Conservation (phyloP, 2,113 vertebrate genomes). For the Psilopogon haemacephalus region DNA sequence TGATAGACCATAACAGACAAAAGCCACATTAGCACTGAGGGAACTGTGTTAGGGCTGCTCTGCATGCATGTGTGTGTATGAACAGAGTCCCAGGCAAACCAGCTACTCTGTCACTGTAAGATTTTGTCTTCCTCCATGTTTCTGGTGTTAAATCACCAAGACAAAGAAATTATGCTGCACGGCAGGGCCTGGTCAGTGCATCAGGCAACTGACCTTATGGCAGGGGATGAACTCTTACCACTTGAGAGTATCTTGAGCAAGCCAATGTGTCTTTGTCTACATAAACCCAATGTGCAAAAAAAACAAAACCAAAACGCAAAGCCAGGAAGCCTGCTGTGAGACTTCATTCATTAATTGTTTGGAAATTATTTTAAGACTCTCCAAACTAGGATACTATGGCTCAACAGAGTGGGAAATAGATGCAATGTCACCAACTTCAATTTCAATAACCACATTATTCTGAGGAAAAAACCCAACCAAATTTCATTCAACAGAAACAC, state of each 20-base stretch:
- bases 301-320: too few relatives aligned
- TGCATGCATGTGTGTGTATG: fast-evolving
- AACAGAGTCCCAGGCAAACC: not conserved
- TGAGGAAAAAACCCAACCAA: not conserved
- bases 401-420: not conserved
- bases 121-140: not conserved
- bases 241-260: not conserved
- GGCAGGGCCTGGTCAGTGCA: not conserved
- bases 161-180: not conserved
- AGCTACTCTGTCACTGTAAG: not conserved
- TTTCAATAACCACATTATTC: not conserved
- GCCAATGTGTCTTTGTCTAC: not conserved
- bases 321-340: not conserved
- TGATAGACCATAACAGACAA: not conserved
- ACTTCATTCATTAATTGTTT: not conserved
- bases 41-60: not conserved
- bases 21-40: not conserved
- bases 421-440: not conserved
- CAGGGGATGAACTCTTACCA: not conserved
- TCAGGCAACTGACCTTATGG: not conserved
- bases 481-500: not conserved
- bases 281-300: not conserved
- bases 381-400: not conserved
- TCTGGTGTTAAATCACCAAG: not conserved
- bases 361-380: not conserved